A percentile compares a stretch with the other conserved stretches of the same genome.
These are phyloP conservation scores for Laspeyria flexula DNA, from an alignment of 2,888 invertebrate species.

Conservation along the genomic window DNA sequence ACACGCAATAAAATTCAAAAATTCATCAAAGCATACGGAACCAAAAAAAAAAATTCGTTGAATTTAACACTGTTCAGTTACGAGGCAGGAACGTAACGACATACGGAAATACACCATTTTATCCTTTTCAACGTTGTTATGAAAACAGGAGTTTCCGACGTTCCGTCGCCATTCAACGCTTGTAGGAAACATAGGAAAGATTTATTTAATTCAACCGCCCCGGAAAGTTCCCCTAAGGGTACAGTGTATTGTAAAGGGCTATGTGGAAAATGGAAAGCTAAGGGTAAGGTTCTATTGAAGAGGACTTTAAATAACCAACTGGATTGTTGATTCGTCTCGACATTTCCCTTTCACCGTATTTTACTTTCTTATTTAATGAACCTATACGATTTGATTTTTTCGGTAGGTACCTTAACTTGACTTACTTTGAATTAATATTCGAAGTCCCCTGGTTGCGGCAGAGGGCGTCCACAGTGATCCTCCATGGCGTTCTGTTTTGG, in stretches of 20 bases:
- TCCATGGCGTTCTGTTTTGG: too few relatives aligned
- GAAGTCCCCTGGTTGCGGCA: too few relatives aligned
- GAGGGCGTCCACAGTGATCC: too few relatives aligned
- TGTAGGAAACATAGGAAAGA: constrained; percentile 63
- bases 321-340: neutral
- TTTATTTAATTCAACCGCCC: constrained; percentile 71
- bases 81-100: constrained; percentile 38
- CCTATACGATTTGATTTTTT: neutral
- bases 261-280: constrained; percentile 4
- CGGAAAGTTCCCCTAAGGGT: constrained; percentile 43
- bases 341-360: neutral
- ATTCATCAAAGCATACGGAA: constrained; percentile 32
- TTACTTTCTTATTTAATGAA: neutral
- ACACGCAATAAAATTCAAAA: constrained; percentile 34
- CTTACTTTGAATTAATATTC: too few relatives aligned
- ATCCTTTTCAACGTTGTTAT: constrained; percentile 60
- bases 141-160: constrained; percentile 59
- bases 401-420: too few relatives aligned
- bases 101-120: constrained; percentile 61
- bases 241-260: constrained; percentile 46
- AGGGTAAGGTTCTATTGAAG: neutral
- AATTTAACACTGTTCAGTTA: constrained; percentile 49
- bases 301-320: neutral
- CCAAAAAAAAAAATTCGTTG: constrained; percentile 36
- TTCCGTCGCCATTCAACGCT: constrained; percentile 56